Conservation (phyloP, 1,140 invertebrate genomes). For the Aphidius ervi region DNA sequence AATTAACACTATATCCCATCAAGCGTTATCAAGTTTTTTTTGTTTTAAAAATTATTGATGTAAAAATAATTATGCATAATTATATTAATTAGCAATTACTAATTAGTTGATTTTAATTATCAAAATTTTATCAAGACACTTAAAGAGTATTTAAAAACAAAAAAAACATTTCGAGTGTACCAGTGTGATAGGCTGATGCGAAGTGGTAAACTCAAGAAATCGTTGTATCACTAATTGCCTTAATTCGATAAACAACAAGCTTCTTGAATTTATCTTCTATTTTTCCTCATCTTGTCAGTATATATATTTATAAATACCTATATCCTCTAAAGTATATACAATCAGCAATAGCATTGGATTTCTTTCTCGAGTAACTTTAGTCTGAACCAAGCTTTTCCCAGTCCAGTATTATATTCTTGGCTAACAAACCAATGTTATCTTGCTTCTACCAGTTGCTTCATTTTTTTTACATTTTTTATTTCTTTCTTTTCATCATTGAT, state of each 20-base stretch:
- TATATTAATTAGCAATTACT: no score
- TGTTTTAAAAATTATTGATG: no score
- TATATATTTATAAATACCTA: no score
- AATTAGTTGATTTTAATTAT: no score
- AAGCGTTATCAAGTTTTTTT: no score
- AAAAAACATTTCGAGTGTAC: conserved; percentile 42
- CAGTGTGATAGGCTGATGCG: conserved; percentile 32
- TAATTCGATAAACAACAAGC: conserved; percentile 42
- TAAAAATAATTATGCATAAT: no score
- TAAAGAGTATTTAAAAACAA: no score
- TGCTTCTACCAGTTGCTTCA: background rate
- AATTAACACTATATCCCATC: no score
- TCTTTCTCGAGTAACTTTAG: conserved; percentile 8
- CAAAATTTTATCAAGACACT: no score
- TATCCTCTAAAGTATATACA: conserved; percentile 8
- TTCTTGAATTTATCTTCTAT: conserved; percentile 24
- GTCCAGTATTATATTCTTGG: background rate
- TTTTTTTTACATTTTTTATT: background rate
- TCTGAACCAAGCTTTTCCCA: background rate
- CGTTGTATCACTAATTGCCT: conserved; percentile 45
- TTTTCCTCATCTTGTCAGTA: no score
- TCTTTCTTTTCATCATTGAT: conserved; percentile 4
- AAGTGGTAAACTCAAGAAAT: conserved; percentile 31
- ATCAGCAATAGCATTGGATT: conserved; percentile 12
- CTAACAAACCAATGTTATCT: no score